These are phyloP conservation scores for Toxotes chatareus DNA, from an alignment of 2,113 vertebrate genomes.

Conservation along the genomic window DNA sequence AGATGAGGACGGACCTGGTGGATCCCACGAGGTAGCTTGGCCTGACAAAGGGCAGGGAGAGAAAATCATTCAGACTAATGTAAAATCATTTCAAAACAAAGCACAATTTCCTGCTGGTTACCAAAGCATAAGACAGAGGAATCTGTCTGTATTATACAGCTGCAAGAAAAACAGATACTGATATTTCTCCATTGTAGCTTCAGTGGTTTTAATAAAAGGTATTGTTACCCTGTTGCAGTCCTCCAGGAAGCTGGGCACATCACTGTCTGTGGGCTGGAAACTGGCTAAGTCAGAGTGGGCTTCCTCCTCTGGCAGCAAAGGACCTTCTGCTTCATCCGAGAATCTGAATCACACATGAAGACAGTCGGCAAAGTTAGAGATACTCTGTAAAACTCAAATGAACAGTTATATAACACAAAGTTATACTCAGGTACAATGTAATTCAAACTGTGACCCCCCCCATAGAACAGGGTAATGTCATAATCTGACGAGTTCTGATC, in stretches of 20 bases:
- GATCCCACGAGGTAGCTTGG: constrained; percentile 97
- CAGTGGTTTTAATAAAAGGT: too few relatives aligned
- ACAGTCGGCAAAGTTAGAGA: not conserved
- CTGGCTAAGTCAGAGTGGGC: too few relatives aligned
- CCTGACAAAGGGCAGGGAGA: constrained; percentile 80
- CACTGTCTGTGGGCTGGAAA: constrained; percentile 98
- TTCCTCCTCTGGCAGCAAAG: too few relatives aligned
- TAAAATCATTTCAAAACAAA: too few relatives aligned
- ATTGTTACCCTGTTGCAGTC: constrained; percentile 94
- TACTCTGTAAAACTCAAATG: not conserved
- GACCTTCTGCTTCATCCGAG: constrained; percentile 95
- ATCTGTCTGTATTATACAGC: too few relatives aligned
- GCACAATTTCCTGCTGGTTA: not conserved
- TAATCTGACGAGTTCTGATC: not conserved
- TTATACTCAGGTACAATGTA: too few relatives aligned
- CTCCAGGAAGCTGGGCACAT: constrained; percentile 98
- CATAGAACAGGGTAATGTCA: too few relatives aligned
- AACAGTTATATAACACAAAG: too few relatives aligned
- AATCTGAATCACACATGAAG: constrained; percentile 81
- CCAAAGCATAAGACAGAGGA: not conserved
- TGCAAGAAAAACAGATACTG: too few relatives aligned
- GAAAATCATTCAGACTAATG: too few relatives aligned
- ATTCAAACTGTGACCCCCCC: too few relatives aligned
- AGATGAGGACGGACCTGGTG: constrained; percentile 98
- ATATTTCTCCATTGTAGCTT: too few relatives aligned